Conservation (phyloP, 2,888 invertebrate species). For the Lasioglossum malachurum region DNA sequence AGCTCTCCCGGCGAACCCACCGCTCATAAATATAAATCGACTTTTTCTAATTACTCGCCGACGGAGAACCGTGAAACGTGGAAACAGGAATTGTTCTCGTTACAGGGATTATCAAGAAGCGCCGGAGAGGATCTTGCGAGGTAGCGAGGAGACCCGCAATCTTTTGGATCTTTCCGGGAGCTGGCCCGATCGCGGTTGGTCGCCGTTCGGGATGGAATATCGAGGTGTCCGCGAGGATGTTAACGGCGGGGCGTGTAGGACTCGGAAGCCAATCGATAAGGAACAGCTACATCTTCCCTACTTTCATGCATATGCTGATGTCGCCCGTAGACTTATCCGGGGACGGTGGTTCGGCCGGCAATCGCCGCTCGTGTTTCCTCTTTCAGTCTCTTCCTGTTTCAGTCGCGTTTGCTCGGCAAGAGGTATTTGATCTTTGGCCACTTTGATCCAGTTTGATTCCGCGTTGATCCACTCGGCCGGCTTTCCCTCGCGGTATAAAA, state of each 20-base stretch:
- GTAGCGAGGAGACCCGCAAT: not conserved
- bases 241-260: conserved; percentile 54
- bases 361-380: conserved; percentile 21
- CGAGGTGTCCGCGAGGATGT: conserved; percentile 40
- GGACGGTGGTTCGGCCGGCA: conserved; percentile 60
- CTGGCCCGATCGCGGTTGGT: conserved; percentile 6
- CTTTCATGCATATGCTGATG: conserved; percentile 81
- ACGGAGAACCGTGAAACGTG: not conserved
- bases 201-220: not conserved
- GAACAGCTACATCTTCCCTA: conserved; percentile 76
- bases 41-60: conserved; percentile 78
- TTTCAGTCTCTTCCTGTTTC: not conserved
- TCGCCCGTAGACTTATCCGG: conserved; percentile 72
- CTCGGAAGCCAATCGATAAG: conserved; percentile 77
- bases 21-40: conserved; percentile 83
- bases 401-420: conserved; percentile 62
- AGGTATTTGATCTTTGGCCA: conserved; percentile 58
- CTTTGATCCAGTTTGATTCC: conserved; percentile 24
- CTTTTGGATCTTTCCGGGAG: not conserved
- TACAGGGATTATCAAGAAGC: not conserved
- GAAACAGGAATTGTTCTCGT: not conserved
- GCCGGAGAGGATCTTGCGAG: not conserved
- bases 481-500: not conserved
- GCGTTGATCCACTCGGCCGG: conserved; percentile 26
- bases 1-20: not conserved